phyloP scores from a whole-genome alignment of 2,888 invertebrate species.

The Ophion ellenae region DNA sequence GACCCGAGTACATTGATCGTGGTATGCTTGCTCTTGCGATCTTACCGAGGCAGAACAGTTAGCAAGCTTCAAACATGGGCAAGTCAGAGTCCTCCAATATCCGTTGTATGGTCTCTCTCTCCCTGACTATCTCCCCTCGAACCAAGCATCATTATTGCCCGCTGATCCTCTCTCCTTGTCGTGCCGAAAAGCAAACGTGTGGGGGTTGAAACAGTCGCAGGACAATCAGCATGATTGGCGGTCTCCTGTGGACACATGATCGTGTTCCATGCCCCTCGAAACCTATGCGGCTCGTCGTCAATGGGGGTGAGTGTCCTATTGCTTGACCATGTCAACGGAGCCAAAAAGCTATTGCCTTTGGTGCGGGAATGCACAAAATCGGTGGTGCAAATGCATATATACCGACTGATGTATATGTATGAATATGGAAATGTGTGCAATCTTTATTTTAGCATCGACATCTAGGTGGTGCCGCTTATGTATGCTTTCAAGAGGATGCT shows the following conservation, averaged over 20 bases:
- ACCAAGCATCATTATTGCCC: conserved; percentile 80
- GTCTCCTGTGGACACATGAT: conserved; percentile 74
- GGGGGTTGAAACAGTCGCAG: conserved; percentile 76
- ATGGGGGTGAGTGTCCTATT: conserved; percentile 28
- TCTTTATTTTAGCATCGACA: background rate
- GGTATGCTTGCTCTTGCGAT: background rate
- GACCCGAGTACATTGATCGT: too few relatives aligned
- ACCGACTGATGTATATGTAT: conserved; percentile 7
- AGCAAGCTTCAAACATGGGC: conserved; percentile 12
- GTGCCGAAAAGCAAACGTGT: conserved; percentile 73
- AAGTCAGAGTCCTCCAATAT: conserved; percentile 30
- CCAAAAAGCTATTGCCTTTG: conserved; percentile 72
- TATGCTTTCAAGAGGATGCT: too few relatives aligned
- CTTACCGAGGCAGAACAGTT: background rate
- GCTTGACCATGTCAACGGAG: conserved; percentile 50
- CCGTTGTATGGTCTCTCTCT: conserved; percentile 22
- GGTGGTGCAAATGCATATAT: conserved; percentile 7
- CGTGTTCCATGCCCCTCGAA: conserved; percentile 26
- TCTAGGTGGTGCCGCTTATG: background rate
- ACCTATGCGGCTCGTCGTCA: conserved; percentile 47
- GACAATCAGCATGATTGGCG: conserved; percentile 80
- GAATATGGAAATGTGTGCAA: background rate
- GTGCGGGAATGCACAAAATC: conserved; percentile 46
- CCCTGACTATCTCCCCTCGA: conserved; percentile 66
- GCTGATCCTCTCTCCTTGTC: conserved; percentile 65